Percentiles rank a stretch among this genome's conserved stretches.
These are phyloP conservation scores for Dryas iulia DNA, from an alignment of 1,140 invertebrate genomes.

Conservation along the genomic window DNA sequence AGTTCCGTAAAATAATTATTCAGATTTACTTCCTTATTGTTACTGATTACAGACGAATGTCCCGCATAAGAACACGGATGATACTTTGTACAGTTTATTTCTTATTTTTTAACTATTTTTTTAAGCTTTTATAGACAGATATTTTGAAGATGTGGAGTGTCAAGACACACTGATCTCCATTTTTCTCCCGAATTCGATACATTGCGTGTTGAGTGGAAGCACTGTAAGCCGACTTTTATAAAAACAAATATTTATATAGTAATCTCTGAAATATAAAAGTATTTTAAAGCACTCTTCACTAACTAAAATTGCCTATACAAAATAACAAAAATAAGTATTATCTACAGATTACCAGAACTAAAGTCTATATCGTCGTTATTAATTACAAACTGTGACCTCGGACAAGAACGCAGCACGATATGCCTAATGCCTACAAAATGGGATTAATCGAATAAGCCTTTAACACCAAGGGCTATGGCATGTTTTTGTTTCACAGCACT, in stretches of 20 bases:
- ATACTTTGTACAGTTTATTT: neutral
- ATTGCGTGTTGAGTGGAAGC: too few relatives aligned
- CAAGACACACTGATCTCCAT: too few relatives aligned
- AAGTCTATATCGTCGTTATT: slow-evolving; percentile 43
- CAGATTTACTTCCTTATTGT: slow-evolving; percentile 14
- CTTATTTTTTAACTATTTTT: too few relatives aligned
- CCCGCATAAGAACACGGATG: neutral
- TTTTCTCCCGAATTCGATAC: too few relatives aligned
- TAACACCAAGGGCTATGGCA: slow-evolving; percentile 6
- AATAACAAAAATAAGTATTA: slow-evolving; percentile 6
- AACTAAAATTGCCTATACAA: neutral
- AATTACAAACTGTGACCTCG: slow-evolving; percentile 51
- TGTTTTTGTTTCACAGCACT: slow-evolving; percentile 10
- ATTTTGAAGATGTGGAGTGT: too few relatives aligned
- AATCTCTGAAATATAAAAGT: neutral
- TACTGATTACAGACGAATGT: slow-evolving; percentile 4
- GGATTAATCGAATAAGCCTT: neutral
- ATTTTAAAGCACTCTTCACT: neutral
- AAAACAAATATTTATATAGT: too few relatives aligned
- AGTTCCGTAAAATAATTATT: slow-evolving; percentile 18
- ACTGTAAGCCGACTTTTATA: too few relatives aligned
- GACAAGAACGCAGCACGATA: slow-evolving; percentile 10
- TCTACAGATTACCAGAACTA: slow-evolving; percentile 5
- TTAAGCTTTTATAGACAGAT: too few relatives aligned
- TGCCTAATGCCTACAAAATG: slow-evolving; percentile 1